Evolutionary conservation across 2,888 invertebrate species (phyloP), one percentile per base, ranked within the genome.

Genomic region (Plebejus melissa): DNA sequence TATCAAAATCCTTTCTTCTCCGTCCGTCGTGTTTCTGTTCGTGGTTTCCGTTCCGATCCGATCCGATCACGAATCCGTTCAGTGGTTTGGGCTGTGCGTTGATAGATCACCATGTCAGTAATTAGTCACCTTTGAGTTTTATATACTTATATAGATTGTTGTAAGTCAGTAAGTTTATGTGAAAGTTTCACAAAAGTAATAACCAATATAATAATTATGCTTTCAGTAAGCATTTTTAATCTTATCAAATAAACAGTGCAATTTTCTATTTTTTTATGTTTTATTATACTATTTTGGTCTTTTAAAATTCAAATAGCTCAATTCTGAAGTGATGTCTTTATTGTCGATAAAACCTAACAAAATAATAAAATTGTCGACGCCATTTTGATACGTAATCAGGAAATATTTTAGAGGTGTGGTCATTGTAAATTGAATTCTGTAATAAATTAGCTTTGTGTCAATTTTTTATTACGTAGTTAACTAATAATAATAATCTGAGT

Each of bases 321-420:
- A 50, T 46, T 3, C 70, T 9, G 0, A 70, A 7, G 41, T 41
- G 46, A 70, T 41, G 46, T 71, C 22, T 50, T 28, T 71, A 71
- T 28, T 71, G 6, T n/a, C n/a, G 7, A 41, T n/a, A 70, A 13
- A 72, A 71, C 28, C 11, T 22, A 41, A 72, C 32, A 32, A 54
- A 72, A 72, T 72, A 28, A 50, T 72, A 28, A 72, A 72, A 32
- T 72, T 50, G 54, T 72, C 50, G 78, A 78, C 75, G 74, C 32
- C 69, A 60, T 78, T 77, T 75, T 77, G 76, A 74, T 28, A 78
- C 75, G 60, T 75, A 22, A 77, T 76, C 70, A 75, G 74, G 71
- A 79, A 75, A 78, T 77, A 77, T 75, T 76, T 75, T 78, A 28
- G 60, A 75, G 50, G 76, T 77, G 76, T 74, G 76, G 76, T 76